These are phyloP conservation scores for Holacanthella duospinosa DNA, from an alignment of 2,888 invertebrate genomes.

Conservation along the genomic window DNA sequence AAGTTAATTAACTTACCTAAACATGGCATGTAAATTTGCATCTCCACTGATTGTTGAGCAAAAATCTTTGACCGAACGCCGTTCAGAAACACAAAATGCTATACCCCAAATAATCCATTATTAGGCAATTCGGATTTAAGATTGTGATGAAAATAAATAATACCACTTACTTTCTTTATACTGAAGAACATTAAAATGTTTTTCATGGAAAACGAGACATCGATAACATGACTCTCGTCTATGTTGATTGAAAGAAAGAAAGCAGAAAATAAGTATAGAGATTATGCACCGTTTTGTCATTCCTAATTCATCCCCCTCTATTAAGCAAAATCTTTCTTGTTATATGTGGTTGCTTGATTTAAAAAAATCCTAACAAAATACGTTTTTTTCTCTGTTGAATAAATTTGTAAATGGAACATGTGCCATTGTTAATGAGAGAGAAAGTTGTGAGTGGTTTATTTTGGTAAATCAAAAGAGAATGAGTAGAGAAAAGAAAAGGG, in stretches of 20 bases:
- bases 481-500: not conserved
- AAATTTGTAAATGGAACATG: too few species aligned
- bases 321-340: not conserved
- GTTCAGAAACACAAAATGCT: constrained; percentile 34
- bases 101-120: constrained; percentile 4
- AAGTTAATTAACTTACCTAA: too few species aligned
- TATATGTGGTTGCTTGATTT: too few species aligned
- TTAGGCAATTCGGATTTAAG: too few species aligned
- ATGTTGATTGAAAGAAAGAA: constrained; percentile 11
- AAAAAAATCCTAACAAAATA: too few species aligned
- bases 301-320: not conserved
- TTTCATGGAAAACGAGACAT: constrained; percentile 90
- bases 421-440: constrained; percentile 9
- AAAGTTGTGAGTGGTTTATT: not conserved
- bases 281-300: not conserved
- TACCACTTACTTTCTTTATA: constrained; percentile 89
- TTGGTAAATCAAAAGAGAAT: constrained; percentile 4
- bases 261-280: too few species aligned
- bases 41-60: constrained; percentile 50
- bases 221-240: constrained; percentile 73
- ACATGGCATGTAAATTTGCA: constrained; percentile 78
- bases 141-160: not conserved
- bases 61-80: constrained; percentile 27
- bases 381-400: too few species aligned
- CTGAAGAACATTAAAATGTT: constrained; percentile 86